Percentiles rank a stretch among this genome's conserved stretches.
These are phyloP conservation scores for Diorhabda elongata DNA, from an alignment of 1,140 invertebrate species.

Conservation along the genomic window DNA sequence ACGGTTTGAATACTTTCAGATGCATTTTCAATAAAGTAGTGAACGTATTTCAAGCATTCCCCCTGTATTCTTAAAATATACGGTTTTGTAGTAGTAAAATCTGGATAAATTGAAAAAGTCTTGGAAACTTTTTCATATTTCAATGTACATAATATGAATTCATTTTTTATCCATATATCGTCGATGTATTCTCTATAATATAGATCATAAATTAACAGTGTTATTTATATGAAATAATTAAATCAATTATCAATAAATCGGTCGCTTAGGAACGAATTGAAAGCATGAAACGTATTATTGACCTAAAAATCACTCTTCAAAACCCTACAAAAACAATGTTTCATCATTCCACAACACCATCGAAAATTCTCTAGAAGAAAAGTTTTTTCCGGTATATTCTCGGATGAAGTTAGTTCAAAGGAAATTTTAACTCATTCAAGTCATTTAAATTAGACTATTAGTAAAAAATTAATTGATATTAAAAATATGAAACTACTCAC, in stretches of 20 bases:
- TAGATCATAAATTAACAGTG: background rate
- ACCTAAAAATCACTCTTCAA: background rate
- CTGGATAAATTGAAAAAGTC: conserved; percentile 36
- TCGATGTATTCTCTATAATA: conserved; percentile 39
- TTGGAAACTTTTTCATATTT: conserved; percentile 35
- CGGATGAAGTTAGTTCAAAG: background rate
- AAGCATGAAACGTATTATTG: background rate
- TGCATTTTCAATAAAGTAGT: conserved; percentile 27
- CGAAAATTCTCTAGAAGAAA: background rate
- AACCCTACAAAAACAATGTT: background rate
- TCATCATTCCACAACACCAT: background rate
- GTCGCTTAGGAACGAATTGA: background rate
- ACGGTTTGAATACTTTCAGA: conserved; percentile 22
- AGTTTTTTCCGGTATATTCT: background rate
- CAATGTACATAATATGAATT: conserved; percentile 35
- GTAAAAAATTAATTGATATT: background rate
- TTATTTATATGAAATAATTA: conserved; percentile 8
- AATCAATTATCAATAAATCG: background rate
- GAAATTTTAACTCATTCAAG: background rate
- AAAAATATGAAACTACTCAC: background rate
- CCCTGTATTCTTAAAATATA: conserved; percentile 24
- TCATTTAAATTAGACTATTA: background rate
- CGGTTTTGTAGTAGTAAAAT: conserved; percentile 35
- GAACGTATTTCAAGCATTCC: conserved; percentile 10
- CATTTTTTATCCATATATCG: conserved; percentile 39